These are phyloP conservation scores for Plumapathes pennacea DNA, from an alignment of 92 coral and sea anemone species.

Conservation along the genomic window DNA sequence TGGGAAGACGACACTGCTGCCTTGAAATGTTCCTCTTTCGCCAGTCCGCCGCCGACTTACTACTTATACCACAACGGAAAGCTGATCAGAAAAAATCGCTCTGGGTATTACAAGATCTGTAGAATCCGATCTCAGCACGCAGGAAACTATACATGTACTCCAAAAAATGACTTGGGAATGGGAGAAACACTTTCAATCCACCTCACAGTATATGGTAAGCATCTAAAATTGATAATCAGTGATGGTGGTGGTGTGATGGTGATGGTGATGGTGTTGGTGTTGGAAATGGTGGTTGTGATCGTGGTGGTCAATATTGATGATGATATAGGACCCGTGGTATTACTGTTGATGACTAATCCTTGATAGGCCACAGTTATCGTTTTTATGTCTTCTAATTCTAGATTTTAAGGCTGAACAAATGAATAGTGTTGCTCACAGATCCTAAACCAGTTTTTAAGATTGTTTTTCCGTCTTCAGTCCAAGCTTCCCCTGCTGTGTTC, in stretches of 20 bases:
- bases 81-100: slow-evolving; percentile 17
- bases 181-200: slow-evolving; percentile 9
- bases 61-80: slow-evolving; percentile 40
- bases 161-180: slow-evolving; percentile 26
- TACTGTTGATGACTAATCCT: no score
- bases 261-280: no score
- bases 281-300: no score
- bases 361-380: no score
- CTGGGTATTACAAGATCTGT: slow-evolving; percentile 50
- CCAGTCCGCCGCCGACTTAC: slow-evolving; percentile 23
- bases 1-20: slow-evolving; percentile 3
- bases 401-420: no score
- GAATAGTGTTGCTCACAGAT: no score
- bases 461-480: slow-evolving; percentile 3
- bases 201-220: slow-evolving; percentile 36
- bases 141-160: slow-evolving; percentile 49
- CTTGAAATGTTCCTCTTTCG: slow-evolving; percentile 18
- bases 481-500: slow-evolving; percentile 1
- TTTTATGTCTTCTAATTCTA: no score
- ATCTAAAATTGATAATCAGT: no score
- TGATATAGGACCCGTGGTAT: no score
- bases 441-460: no score
- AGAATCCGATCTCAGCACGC: slow-evolving; percentile 11
- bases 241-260: no score
- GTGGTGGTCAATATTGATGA: no score